Conservation (phyloP, 2,797 vertebrate species). For the Gymnothorax reevesii region DNA sequence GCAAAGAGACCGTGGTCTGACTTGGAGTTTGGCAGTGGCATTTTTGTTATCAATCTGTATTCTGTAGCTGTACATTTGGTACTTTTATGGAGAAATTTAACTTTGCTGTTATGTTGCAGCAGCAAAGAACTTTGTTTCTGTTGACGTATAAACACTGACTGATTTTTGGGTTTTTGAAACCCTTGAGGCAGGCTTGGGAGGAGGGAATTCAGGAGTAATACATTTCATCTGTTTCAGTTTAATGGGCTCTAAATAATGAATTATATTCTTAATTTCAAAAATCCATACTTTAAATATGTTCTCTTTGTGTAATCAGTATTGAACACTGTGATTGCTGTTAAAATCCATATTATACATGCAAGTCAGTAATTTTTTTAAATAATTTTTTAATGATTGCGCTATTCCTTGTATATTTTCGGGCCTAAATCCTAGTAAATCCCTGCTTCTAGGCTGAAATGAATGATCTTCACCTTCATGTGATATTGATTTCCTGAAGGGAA, state of each 20-base stretch:
- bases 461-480: neutral
- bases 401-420: too few species aligned
- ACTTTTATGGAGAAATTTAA: neutral
- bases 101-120: neutral
- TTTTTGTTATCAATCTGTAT: neutral
- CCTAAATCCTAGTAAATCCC: neutral
- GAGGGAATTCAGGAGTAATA: neutral
- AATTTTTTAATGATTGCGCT: too few species aligned
- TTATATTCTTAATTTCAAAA: neutral
- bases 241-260: neutral
- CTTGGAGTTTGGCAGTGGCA: neutral
- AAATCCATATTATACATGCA: neutral
- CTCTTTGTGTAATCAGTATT: neutral
- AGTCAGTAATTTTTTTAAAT: neutral
- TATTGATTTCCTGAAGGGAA: neutral
- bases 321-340: neutral
- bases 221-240: neutral
- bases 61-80: neutral
- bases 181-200: neutral
- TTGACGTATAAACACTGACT: neutral
- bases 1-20: neutral
- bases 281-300: neutral
- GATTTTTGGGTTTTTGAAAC: too few species aligned
- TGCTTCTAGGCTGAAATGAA: neutral
- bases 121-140: neutral